Evolutionary conservation across 2,888 invertebrate species (phyloP).

Genomic region (Ornithoptera priamus): DNA sequence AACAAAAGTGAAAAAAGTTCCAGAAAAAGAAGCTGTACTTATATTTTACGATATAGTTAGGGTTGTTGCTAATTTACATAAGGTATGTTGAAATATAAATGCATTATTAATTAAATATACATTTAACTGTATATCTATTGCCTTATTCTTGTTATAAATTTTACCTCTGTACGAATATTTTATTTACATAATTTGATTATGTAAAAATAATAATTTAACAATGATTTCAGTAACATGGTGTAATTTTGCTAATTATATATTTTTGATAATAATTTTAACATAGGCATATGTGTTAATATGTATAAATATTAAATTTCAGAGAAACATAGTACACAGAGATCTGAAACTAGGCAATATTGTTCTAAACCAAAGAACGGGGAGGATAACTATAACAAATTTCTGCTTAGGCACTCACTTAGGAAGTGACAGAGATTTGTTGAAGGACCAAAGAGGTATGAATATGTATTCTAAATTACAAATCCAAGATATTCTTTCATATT

Average conservation of each 20-base stretch:
- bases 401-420: constrained; percentile 87
- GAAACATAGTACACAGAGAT: constrained; percentile 89
- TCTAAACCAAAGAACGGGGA: constrained; percentile 83
- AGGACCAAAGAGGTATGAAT: constrained; percentile 84
- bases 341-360: constrained; percentile 89
- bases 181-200: too few relatives aligned
- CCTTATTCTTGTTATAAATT: too few relatives aligned
- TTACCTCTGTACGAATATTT: too few relatives aligned
- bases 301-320: constrained; percentile 63
- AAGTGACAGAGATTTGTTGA: constrained; percentile 85
- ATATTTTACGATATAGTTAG: constrained; percentile 88
- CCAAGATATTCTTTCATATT: background rate
- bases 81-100: constrained; percentile 62
- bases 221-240: too few relatives aligned
- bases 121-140: too few relatives aligned
- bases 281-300: background rate
- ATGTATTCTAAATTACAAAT: background rate
- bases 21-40: constrained; percentile 85
- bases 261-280: background rate
- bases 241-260: too few relatives aligned
- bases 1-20: constrained; percentile 86
- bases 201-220: too few relatives aligned
- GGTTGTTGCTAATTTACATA: constrained; percentile 86
- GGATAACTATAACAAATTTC: constrained; percentile 87
- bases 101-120: too few relatives aligned